Base-by-base conservation (phyloP, 2,888 invertebrate species). In the Chrysomela aeneicollis region DNA sequence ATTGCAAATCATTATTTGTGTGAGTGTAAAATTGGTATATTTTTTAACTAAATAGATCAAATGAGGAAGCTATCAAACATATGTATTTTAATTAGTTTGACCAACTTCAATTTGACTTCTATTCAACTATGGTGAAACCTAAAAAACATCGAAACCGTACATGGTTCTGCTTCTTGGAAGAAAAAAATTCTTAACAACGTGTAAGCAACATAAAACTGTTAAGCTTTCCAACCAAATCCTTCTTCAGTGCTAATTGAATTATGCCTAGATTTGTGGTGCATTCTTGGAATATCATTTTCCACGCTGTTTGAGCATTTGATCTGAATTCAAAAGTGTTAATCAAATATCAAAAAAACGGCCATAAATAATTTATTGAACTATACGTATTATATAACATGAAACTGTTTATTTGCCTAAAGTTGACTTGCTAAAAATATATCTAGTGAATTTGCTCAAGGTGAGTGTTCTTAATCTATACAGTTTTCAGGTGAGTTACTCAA, bases 341-440 rank as follows among this genome's bases (percentile, higher is more conserved):
- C 76, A 81, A 81, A 82, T 81, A 81, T 81, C 80, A 80, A 78
- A 75, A 75, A 73, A 78, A 79, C 81, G 81, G 79, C 79, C 78
- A 79, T 78, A 78, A 78, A 81, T 82, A 80, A 78, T 75, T 79
- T 71, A 70, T 71, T 71, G 72, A 77, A 76, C 72, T 74, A 78
- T 77, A 77, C 77, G 75, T 76, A 77, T 74, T 73, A 67, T 72
- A 71, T 63, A 65, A 64, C 66, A 60, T 54, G 55, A 65, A 66
- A 65, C 67, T 64, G 52, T 58, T 50, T 12, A 67, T 64, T 67
- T 67, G 72, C 68, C 67, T 53, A 57, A 60, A 55, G 55, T 66
- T 57, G 50, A 61, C 68, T 67, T 69, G 59, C 61, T 59, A 55
- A 63, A 68, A 66, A 64, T 51, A 61, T 65, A 62, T 51, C 61